Evolutionary conservation across 1,140 invertebrate species (phyloP), one percentile per base, ranked within the genome.

Genomic region (Drosophila bocki): DNA sequence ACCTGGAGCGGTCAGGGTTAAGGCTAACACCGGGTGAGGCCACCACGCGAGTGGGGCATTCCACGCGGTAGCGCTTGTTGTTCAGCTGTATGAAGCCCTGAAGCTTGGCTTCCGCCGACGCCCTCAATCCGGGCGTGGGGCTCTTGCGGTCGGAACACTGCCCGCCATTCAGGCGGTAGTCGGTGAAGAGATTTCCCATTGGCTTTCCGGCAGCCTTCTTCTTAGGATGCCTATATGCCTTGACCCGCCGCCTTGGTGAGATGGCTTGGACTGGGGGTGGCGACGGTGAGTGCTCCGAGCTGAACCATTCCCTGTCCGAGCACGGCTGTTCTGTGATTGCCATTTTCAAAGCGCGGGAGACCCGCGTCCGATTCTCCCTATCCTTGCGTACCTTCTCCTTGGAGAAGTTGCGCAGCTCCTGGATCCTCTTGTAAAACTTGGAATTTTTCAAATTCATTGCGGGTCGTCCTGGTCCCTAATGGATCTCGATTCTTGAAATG

Each of bases 381-480:
- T 90, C 78, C 48, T 76, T 85, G 5, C 79, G 82, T 5, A 92
- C 33, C 51, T 91, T 92, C 33, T 92, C 84, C 42, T 84, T 92
- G 8, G 91, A 92, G 35, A 92, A 83, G 9, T 77, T 62, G 7
- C 87, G 91, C 41, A 92, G 75, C 67, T 91, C 78, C 77, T 92
- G 91, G 12, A 92, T 92, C 42, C 91, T 70, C 70, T 84, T 92
- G 53, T 81, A 92, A 81, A 92, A 92, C 86, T 92, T 92, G 33
- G 91, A 92, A 82, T 92, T 92, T 92, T 92, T 92, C 29, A 92
- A 80, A 91, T 92, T 92, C 91, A 92, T 92, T 77, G 74, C 60
- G 48, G 45, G 32, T 68, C 22, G 67, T 19, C 3, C 22, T n/a
- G 13, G 22, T 17, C 22, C 9, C n/a, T 32, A 48, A 45, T 57